Percentiles rank a stretch among this genome's conserved stretches.
Evolutionary conservation across 2,113 vertebrate species (phyloP).

Genomic region (Meles meles): DNA sequence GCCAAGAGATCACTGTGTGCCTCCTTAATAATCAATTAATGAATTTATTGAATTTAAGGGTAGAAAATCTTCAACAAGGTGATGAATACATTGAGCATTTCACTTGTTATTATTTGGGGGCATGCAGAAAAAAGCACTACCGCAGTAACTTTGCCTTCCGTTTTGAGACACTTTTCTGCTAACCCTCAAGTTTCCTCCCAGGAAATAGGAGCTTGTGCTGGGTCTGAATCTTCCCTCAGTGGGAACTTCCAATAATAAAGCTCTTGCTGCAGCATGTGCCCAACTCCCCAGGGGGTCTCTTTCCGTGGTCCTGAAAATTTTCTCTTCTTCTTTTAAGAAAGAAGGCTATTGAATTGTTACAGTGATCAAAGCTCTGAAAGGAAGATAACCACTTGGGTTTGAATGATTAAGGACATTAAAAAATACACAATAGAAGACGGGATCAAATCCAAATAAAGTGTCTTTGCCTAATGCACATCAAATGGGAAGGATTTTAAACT

Average conservation of each 20-base stretch:
- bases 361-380: not conserved
- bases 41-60: not conserved
- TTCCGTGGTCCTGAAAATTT: not conserved
- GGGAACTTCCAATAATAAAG: not conserved
- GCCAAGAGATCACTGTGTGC: not conserved
- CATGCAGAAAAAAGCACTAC: not conserved
- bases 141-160: not conserved
- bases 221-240: not conserved
- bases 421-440: not conserved
- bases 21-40: not conserved
- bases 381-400: not conserved
- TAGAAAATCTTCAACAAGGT: not conserved
- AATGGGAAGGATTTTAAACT: not conserved
- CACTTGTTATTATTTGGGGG: not conserved
- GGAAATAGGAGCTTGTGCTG: not conserved
- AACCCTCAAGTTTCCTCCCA: not conserved
- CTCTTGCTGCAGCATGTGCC: too few relatives aligned
- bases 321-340: not conserved
- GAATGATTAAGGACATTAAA: not conserved
- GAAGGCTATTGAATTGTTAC: not conserved
- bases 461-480: not conserved
- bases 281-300: not conserved
- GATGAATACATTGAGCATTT: not conserved
- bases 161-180: not conserved
- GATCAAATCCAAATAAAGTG: not conserved